These are phyloP conservation scores for Elysia crispata DNA, from an alignment of 2,888 invertebrate genomes.

Conservation along the genomic window DNA sequence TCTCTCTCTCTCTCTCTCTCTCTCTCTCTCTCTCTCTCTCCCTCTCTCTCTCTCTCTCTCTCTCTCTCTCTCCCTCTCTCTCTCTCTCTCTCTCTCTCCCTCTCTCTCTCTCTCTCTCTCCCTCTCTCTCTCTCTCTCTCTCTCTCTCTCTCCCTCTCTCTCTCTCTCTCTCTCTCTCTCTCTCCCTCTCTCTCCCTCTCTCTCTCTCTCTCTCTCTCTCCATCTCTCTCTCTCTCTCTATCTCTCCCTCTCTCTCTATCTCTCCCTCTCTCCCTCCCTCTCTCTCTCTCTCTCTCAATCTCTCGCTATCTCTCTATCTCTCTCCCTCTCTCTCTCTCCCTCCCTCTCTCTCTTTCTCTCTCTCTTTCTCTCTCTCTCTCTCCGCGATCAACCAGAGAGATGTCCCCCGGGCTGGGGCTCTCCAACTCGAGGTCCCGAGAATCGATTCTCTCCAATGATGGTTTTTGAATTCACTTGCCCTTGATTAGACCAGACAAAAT, in stretches of 20 bases:
- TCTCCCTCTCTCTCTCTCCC: conserved; percentile 21
- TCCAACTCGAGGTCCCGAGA: too few species aligned
- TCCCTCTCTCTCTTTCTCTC: conserved; percentile 18
- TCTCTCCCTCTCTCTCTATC: too few species aligned
- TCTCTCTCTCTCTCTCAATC: too few species aligned
- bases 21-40: neutral
- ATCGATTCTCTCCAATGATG: too few species aligned
- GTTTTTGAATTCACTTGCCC: too few species aligned
- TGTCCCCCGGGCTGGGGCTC: too few species aligned
- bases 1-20: neutral
- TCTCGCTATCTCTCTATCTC: too few species aligned
- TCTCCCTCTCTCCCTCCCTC: too few species aligned
- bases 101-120: neutral
- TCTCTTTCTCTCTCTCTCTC: conserved; percentile 31
- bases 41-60: neutral
- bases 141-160: conserved; percentile 25
- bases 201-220: conserved; percentile 36
- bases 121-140: neutral
- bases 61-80: neutral
- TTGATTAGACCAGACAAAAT: too few species aligned
- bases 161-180: neutral
- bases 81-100: neutral
- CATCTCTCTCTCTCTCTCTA: too few species aligned
- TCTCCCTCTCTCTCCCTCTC: conserved; percentile 35
- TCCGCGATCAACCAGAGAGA: neutral